Base-by-base conservation (phyloP, 1,140 invertebrate species). In the Bombus haemorrhoidalis region DNA sequence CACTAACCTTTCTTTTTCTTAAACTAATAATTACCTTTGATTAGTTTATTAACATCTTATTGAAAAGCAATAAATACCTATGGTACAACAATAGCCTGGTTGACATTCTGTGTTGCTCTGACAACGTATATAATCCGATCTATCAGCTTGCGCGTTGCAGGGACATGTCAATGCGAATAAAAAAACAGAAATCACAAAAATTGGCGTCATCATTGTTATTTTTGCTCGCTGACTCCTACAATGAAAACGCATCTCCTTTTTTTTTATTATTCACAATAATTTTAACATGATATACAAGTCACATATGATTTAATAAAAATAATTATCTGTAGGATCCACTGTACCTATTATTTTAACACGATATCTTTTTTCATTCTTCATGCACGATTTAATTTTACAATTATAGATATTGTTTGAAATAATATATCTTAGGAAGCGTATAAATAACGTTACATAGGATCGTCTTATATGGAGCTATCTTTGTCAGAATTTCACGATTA, bases 41-140 rank as follows among this genome's bases (percentile, higher is more conserved):
- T n/a, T 62, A 10, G 1, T 62, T n/a, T n/a, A n/a, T n/a, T 62
- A 62, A 62, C 28, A 34, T 13, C 32, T 25, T 5, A 15, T 34
- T 18, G 34, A 71, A 79, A 75, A 1, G 32, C 57, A 75, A 32
- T 68, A 8, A 76, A 57, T 82, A 92, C 91, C 85, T 83, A 92
- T 72, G 15, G 78, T 43, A 59, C 91, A 92, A 71, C 91, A 92
- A 18, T 62, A 13, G 32, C 28, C 76, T 59, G 69, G 22, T 34
- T 39, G 18, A 72, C 91, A 92, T 10, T 91, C 88, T 2, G 43
- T 34, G 73, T 78, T 86, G 32, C 34, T 89, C 18, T 62, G 39
- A 83, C 91, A 92, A 3, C 71, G 37, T 71, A 81, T 41, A 43
- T 72, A 71, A 15, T 74, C 12, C 12, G 62, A 39, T 64, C 53